These are phyloP conservation scores for Homarus americanus DNA, from an alignment of 1,140 invertebrate species.

Conservation along the genomic window DNA sequence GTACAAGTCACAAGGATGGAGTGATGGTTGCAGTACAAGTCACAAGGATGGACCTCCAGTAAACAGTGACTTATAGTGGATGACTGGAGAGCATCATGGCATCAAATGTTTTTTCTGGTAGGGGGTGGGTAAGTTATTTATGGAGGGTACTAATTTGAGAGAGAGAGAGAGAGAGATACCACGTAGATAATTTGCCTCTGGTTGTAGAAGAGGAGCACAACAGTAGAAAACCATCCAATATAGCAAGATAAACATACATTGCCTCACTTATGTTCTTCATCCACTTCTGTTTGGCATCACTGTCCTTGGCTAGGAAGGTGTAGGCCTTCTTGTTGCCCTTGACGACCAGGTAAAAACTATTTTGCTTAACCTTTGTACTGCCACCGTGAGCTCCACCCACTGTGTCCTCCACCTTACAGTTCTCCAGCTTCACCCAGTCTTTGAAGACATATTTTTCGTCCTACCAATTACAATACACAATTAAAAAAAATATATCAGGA, in stretches of 20 bases:
- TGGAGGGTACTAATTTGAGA: too few relatives aligned
- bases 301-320: conserved; percentile 93
- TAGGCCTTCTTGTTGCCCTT: conserved; percentile 90
- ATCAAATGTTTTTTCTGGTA: too few relatives aligned
- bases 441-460: conserved; percentile 96
- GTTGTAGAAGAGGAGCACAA: too few relatives aligned
- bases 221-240: too few relatives aligned
- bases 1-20: too few relatives aligned
- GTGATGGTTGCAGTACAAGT: too few relatives aligned
- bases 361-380: conserved; percentile 84
- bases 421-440: conserved; percentile 88
- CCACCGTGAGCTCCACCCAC: conserved; percentile 81
- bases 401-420: conserved; percentile 92
- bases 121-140: too few relatives aligned
- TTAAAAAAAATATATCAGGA: neutral
- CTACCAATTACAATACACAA: conserved; percentile 77
- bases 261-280: conserved; percentile 94
- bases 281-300: conserved; percentile 93
- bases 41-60: too few relatives aligned
- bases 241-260: conserved; percentile 83
- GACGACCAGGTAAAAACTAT: conserved; percentile 90
- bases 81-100: too few relatives aligned
- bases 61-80: too few relatives aligned
- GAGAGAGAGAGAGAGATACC: too few relatives aligned
- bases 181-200: too few relatives aligned